These are phyloP conservation scores for Halcyon malimbica DNA, from an alignment of 2,113 vertebrate genomes.

Conservation along the genomic window DNA sequence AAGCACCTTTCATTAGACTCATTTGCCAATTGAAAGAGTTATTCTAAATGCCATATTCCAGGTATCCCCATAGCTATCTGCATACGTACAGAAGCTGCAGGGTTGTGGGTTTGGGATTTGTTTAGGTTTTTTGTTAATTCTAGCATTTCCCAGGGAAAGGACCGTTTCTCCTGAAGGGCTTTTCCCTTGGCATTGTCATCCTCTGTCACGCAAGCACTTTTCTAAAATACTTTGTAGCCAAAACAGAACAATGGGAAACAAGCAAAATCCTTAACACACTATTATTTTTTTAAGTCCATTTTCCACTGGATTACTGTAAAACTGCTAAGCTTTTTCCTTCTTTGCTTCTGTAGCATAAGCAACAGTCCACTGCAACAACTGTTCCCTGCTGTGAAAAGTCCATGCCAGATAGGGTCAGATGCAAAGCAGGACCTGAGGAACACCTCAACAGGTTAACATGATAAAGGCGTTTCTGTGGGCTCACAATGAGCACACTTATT, in stretches of 20 bases:
- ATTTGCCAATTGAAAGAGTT: neutral
- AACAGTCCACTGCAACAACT: neutral
- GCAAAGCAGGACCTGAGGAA: neutral
- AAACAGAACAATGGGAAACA: conserved; percentile 18
- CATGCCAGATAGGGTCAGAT: neutral
- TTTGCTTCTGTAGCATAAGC: neutral
- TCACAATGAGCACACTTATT: neutral
- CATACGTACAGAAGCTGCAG: neutral
- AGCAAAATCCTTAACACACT: neutral
- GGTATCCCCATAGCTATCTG: neutral
- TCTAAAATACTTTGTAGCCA: neutral
- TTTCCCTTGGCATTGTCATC: neutral
- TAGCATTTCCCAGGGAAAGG: neutral
- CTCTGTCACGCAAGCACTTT: neutral
- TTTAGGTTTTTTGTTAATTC: neutral
- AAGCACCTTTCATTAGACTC: neutral
- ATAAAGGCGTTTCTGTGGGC: neutral
- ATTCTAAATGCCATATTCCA: neutral
- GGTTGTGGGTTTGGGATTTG: neutral
- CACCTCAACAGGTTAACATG: neutral
- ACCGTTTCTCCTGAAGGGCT: neutral
- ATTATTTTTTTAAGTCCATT: neutral
- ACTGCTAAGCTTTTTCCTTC: neutral
- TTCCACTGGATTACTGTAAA: conserved; percentile 10
- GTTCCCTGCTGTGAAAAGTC: neutral